phyloP scores from a whole-genome alignment of 2,888 invertebrate species.

The Nyleta sp. region DNA sequence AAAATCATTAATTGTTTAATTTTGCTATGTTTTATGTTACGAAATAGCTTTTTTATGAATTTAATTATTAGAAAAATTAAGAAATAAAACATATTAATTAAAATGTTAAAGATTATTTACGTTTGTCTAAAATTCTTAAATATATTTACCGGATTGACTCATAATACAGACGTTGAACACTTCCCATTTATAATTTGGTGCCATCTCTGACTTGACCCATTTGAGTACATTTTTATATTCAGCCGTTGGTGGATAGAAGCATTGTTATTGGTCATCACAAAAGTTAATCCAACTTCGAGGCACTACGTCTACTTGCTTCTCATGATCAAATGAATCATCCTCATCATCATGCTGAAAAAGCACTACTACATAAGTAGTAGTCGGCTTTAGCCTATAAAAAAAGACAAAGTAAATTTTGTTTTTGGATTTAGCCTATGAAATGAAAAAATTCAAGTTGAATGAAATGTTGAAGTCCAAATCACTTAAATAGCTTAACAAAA shows the following conservation, averaged over 20 bases:
- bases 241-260: not conserved
- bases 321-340: not conserved
- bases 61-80: too few relatives aligned
- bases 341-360: not conserved
- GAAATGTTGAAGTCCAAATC: too few relatives aligned
- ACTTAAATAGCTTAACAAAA: too few relatives aligned
- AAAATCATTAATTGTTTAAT: too few relatives aligned
- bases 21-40: too few relatives aligned
- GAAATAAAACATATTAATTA: not conserved
- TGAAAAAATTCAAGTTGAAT: too few relatives aligned
- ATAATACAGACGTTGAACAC: not conserved
- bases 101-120: not conserved
- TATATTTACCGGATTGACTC: constrained; percentile 15
- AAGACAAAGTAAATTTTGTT: too few relatives aligned
- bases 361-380: constrained; percentile 4
- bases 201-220: not conserved
- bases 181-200: constrained; percentile 6
- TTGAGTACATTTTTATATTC: not conserved
- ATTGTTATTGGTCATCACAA: constrained; percentile 6
- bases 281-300: constrained; percentile 5
- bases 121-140: too few relatives aligned
- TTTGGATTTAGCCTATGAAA: too few relatives aligned
- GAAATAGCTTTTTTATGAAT: too few relatives aligned
- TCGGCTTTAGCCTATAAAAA: not conserved
- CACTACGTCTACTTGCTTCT: constrained; percentile 10